Evolutionary conservation across 2,113 vertebrate genomes (phyloP), one percentile per base, ranked within the genome.

Genomic region (Puffinus mauretanicus): DNA sequence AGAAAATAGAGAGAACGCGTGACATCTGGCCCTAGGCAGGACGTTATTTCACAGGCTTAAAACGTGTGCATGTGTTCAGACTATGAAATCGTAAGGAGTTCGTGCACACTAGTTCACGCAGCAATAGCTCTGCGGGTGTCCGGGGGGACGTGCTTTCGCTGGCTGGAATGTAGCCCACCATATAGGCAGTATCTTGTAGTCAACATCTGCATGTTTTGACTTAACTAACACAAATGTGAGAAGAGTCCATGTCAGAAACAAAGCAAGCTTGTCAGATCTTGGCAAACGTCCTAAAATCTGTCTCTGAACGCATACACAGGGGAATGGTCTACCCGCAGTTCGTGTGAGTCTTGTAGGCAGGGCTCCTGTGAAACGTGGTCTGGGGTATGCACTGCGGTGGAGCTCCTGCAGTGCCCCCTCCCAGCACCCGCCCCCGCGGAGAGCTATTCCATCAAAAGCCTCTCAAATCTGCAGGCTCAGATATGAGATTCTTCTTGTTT

Each of bases 41-140:
- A 26, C 0, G 1, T 55, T 2, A 3, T n/a, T 47, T 72, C 42
- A 16, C 12, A 34, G 44, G 27, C 7, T 47, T 15, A 17, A 25
- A 30, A 3, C 0, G 0, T 4, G 12, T 30, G 54, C 4, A 1
- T n/a, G 40, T 66, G 51, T n/a, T 21, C 72, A 58, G 71, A 24
- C 8, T n/a, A 0, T 1, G 30, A 46, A 12, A 16, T 2, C 0
- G 1, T 4, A 13, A 24, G 3, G 36, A 16, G 46, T 11, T 8
- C 0, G 0, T 21, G 67, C 51, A 17, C 18, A 4, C 25, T 34
- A 10, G 17, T 14, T 52, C 8, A 1, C 1, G 0, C 10, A 34
- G 36, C 13, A 11, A 1, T 2, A 20, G 36, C 13, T 15, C 46
- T 18, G 15, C 7, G 3, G 42, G 36, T 17, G 55, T 22, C 32